Percentiles rank a stretch among this genome's conserved stretches.
Evolutionary conservation across 2,797 vertebrate genomes (phyloP).

Genomic region (Leptodactylus fallax): DNA sequence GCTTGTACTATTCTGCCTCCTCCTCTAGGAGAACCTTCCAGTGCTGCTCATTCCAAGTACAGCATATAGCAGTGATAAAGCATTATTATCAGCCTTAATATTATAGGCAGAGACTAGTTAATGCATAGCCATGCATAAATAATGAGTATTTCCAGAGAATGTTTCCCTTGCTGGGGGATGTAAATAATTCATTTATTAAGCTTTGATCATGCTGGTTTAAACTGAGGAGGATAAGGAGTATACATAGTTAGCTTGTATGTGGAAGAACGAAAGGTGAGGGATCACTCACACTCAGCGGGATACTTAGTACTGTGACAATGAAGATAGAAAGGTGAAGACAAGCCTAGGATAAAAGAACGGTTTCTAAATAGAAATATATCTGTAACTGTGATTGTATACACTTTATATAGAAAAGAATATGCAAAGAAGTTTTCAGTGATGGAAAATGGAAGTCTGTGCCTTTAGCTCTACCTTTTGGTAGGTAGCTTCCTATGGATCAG

Average conservation of each 20-base stretch:
- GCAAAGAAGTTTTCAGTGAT: too few relatives aligned
- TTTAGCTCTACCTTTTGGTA: too few relatives aligned
- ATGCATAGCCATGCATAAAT: conserved; percentile 54
- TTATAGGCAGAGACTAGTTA: conserved; percentile 35
- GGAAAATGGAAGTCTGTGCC: too few relatives aligned
- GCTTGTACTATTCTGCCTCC: neutral
- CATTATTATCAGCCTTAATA: conserved; percentile 42
- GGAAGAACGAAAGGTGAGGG: neutral
- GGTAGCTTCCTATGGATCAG: too few relatives aligned
- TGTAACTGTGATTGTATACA: too few relatives aligned
- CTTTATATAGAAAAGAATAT: too few relatives aligned
- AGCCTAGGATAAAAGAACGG: neutral
- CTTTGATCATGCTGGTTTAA: conserved; percentile 54
- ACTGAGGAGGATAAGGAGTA: conserved; percentile 7
- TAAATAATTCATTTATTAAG: conserved; percentile 56
- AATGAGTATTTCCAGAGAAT: conserved; percentile 52
- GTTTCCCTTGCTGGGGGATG: conserved; percentile 56
- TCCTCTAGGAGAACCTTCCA: neutral
- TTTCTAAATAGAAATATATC: neutral
- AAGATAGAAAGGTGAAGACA: neutral
- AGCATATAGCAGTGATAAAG: neutral
- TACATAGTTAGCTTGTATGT: conserved; percentile 3
- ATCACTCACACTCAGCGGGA: neutral
- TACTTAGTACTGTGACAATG: neutral
- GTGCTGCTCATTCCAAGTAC: neutral